Evolutionary conservation across 2,888 invertebrate species (phyloP).

Genomic region (Drosophila infuscata): DNA sequence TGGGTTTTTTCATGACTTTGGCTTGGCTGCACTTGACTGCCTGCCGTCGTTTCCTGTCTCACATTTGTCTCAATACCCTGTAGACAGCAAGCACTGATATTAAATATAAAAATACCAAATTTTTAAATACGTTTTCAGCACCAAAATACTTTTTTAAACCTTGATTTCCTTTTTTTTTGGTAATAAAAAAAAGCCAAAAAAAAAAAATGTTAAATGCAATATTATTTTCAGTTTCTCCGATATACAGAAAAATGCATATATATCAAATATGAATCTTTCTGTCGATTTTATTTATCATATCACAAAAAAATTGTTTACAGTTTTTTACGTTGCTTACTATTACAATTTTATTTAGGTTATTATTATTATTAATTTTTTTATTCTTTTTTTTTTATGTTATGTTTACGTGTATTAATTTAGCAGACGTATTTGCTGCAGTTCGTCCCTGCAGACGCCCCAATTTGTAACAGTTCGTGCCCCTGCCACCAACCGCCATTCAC

Average conservation of each 20-base stretch:
- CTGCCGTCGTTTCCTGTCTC: slow-evolving; percentile 23
- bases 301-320: no score
- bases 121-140: not conserved
- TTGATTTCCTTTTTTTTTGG: not conserved
- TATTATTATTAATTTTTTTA: not conserved
- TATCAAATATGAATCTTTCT: not conserved
- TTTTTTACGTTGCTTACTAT: not conserved
- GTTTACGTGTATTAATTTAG: slow-evolving; percentile 43
- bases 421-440: slow-evolving; percentile 35
- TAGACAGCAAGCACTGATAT: no score
- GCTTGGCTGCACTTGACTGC: slow-evolving; percentile 75
- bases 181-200: not conserved
- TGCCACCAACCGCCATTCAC: slow-evolving; percentile 1
- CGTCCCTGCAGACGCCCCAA: slow-evolving; percentile 23
- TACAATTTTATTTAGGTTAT: slow-evolving; percentile 27
- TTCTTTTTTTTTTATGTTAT: slow-evolving; percentile 15
- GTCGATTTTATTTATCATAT: not conserved
- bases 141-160: not conserved
- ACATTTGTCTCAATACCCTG: slow-evolving; percentile 38
- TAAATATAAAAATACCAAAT: not conserved
- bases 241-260: not conserved
- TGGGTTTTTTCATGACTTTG: slow-evolving; percentile 68
- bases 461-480: not conserved
- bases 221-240: not conserved
- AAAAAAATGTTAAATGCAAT: no score